Conservation (phyloP, 2,797 vertebrate species). For the Natrix natrix region DNA sequence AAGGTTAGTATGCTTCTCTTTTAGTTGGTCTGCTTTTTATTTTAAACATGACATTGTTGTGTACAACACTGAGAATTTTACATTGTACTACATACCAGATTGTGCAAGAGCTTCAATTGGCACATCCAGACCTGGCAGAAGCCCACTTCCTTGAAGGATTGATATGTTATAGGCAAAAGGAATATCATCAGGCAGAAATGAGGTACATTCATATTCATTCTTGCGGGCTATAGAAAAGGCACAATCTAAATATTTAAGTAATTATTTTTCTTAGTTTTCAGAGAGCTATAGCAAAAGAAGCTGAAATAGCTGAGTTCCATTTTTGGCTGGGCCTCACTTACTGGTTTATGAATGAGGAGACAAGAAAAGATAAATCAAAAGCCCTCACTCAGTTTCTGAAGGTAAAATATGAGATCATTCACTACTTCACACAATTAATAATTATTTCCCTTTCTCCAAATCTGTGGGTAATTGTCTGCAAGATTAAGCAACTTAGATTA, state of each 20-base stretch:
- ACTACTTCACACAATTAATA: not conserved
- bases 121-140: conserved; percentile 77
- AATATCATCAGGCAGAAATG: conserved; percentile 82
- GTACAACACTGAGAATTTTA: conserved; percentile 17
- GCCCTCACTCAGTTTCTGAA: conserved; percentile 88
- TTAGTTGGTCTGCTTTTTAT: not conserved
- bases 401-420: conserved; percentile 66
- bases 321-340: conserved; percentile 86
- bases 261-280: conserved; percentile 77
- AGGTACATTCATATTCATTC: conserved; percentile 68
- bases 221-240: not conserved
- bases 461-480: not conserved
- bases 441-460: not conserved
- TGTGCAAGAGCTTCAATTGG: conserved; percentile 78
- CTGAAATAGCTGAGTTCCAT: conserved; percentile 81
- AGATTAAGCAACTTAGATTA: not conserved
- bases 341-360: conserved; percentile 91
- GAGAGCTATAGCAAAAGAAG: conserved; percentile 76
- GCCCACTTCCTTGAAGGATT: conserved; percentile 78
- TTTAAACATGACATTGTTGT: conserved; percentile 25
- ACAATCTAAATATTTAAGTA: not conserved
- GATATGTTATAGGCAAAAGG: conserved; percentile 74
- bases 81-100: conserved; percentile 77
- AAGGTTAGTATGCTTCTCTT: conserved; percentile 75
- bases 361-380: conserved; percentile 86